phyloP scores from a whole-genome alignment of 30 jellyfish, hydroid and myxozoan genomes.

The Turritopsis dohrnii region DNA sequence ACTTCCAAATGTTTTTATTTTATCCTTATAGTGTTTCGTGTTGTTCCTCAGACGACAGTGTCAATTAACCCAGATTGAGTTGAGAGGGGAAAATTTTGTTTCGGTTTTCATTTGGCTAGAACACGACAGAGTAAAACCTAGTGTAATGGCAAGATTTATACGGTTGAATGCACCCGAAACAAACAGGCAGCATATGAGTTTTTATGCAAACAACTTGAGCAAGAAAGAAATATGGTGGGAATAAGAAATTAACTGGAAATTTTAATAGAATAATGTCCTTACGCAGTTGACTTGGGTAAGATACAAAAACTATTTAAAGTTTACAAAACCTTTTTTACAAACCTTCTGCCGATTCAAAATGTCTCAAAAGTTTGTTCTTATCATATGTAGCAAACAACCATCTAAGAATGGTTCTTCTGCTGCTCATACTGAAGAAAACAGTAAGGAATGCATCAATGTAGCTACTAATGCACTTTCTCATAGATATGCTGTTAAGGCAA shows the following conservation, averaged over 20 bases:
- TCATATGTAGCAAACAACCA: too few relatives aligned
- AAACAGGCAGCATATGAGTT: background rate
- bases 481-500: constrained; percentile 12
- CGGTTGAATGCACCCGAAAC: background rate
- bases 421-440: too few relatives aligned
- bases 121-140: background rate
- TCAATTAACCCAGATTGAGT: too few relatives aligned
- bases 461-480: too few relatives aligned
- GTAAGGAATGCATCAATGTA: too few relatives aligned
- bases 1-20: too few relatives aligned
- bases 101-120: background rate
- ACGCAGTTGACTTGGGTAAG: background rate
- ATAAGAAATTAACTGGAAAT: background rate
- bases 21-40: too few relatives aligned
- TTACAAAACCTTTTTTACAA: background rate
- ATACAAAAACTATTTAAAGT: background rate
- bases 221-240: background rate
- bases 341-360: background rate
- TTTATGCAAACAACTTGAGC: background rate
- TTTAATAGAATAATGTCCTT: background rate
- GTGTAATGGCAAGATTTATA: background rate
- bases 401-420: too few relatives aligned
- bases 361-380: too few relatives aligned
- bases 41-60: too few relatives aligned
- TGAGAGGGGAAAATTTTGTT: background rate